phyloP scores from a whole-genome alignment of 2,113 vertebrate genomes.

The Channa maculata region DNA sequence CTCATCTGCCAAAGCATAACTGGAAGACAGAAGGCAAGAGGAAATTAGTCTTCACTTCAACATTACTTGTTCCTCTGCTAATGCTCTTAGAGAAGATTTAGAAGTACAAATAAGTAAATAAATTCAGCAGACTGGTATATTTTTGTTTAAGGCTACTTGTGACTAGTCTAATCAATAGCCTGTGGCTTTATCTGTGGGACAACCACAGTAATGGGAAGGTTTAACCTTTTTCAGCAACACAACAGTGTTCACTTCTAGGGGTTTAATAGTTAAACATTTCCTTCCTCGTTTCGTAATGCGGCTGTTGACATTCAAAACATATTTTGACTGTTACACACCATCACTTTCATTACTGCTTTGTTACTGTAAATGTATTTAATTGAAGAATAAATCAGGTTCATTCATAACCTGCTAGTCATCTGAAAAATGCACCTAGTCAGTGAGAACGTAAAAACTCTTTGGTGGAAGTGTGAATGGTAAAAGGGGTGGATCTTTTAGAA shows the following conservation, averaged over 20 bases:
- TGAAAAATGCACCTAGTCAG: not conserved
- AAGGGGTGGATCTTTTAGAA: constrained; percentile 15
- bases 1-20: constrained; percentile 96
- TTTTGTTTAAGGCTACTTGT: constrained; percentile 28
- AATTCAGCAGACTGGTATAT: too few species aligned
- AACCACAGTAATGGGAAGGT: constrained; percentile 11
- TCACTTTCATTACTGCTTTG: not conserved
- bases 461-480: constrained; percentile 20
- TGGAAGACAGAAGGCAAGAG: constrained; percentile 76
- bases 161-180: constrained; percentile 60
- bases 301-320: not conserved
- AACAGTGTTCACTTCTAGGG: constrained; percentile 1
- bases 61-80: not conserved
- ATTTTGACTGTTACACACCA: not conserved
- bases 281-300: too few species aligned
- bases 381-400: not conserved
- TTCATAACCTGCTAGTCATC: not conserved
- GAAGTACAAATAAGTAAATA: too few species aligned
- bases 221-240: constrained; percentile 50
- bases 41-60: not conserved
- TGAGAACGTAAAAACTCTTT: constrained; percentile 4
- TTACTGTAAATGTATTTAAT: not conserved
- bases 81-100: too few species aligned
- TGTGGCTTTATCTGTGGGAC: constrained; percentile 43
- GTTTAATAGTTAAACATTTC: too few species aligned